Conservation (phyloP, 2,888 invertebrate species). For the Erebia aethiops region DNA sequence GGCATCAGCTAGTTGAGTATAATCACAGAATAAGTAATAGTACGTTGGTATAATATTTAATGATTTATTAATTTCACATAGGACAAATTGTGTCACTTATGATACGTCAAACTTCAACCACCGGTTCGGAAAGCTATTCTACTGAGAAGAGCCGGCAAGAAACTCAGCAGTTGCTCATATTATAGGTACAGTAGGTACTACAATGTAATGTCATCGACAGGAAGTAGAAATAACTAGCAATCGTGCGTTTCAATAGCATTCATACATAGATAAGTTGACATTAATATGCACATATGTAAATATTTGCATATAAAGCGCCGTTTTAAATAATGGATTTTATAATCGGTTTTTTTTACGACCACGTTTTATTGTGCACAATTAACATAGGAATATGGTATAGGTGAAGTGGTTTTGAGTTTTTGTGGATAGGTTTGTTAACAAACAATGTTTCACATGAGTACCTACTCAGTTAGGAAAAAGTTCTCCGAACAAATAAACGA, state of each 20-base stretch:
- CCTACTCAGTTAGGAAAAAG: neutral
- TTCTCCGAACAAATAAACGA: neutral
- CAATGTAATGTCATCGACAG: slow-evolving; percentile 9
- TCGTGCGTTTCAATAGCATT: slow-evolving; percentile 37
- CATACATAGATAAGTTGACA: slow-evolving; percentile 46
- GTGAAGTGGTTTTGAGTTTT: slow-evolving; percentile 11
- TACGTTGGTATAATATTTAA: too few relatives aligned
- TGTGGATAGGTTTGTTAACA: slow-evolving; percentile 8
- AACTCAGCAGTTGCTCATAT: too few relatives aligned
- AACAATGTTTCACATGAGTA: neutral
- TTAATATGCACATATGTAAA: slow-evolving; percentile 35
- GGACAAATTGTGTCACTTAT: too few relatives aligned
- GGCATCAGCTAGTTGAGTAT: too few relatives aligned
- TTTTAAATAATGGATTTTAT: slow-evolving; percentile 24
- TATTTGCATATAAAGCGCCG: slow-evolving; percentile 21
- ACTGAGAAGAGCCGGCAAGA: too few relatives aligned
- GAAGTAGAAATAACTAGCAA: slow-evolving; percentile 16
- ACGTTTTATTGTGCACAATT: slow-evolving; percentile 15
- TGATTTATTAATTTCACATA: too few relatives aligned
- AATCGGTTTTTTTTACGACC: slow-evolving; percentile 23
- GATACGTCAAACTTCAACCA: too few relatives aligned
- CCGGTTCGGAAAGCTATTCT: too few relatives aligned
- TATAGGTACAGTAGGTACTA: neutral
- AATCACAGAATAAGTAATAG: too few relatives aligned
- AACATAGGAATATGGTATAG: slow-evolving; percentile 7